These are phyloP conservation scores for Sinocyclocheilus rhinocerous DNA, from an alignment of 2,113 vertebrate species.

Conservation along the genomic window DNA sequence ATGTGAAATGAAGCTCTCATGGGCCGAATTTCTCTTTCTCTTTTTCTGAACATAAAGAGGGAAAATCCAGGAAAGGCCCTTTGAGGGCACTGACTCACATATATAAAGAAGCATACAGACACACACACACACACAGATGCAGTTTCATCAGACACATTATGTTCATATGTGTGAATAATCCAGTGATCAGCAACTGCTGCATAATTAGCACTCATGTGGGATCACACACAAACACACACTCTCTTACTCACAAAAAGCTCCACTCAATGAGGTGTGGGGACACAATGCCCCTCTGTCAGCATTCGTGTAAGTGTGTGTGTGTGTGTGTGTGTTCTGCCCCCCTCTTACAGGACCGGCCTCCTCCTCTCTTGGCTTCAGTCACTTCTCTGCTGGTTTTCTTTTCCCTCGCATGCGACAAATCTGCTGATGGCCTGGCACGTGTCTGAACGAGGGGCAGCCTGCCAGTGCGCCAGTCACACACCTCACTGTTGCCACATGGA, in stretches of 20 bases:
- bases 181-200: conserved; percentile 50
- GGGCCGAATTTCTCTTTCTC: not conserved
- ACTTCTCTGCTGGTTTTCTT: conserved; percentile 43
- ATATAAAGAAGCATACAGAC: conserved; percentile 52
- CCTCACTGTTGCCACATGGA: conserved; percentile 20
- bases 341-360: conserved; percentile 8
- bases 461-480: conserved; percentile 41
- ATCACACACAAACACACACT: conserved; percentile 56
- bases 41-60: conserved; percentile 36
- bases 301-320: conserved; percentile 31
- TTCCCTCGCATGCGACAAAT: conserved; percentile 37
- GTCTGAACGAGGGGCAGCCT: conserved; percentile 22
- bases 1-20: conserved; percentile 6
- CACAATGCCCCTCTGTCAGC: conserved; percentile 60
- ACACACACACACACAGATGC: not conserved
- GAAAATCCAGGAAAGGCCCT: conserved; percentile 51
- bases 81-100: conserved; percentile 64
- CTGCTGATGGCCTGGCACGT: conserved; percentile 49
- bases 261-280: conserved; percentile 55
- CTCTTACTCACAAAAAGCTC: conserved; percentile 42
- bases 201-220: conserved; percentile 57
- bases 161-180: conserved; percentile 49
- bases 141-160: conserved; percentile 16
- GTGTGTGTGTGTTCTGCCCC: conserved; percentile 14
- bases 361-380: conserved; percentile 38